Conservation (phyloP, 1,140 invertebrate genomes). For the Pogonus chalceus region DNA sequence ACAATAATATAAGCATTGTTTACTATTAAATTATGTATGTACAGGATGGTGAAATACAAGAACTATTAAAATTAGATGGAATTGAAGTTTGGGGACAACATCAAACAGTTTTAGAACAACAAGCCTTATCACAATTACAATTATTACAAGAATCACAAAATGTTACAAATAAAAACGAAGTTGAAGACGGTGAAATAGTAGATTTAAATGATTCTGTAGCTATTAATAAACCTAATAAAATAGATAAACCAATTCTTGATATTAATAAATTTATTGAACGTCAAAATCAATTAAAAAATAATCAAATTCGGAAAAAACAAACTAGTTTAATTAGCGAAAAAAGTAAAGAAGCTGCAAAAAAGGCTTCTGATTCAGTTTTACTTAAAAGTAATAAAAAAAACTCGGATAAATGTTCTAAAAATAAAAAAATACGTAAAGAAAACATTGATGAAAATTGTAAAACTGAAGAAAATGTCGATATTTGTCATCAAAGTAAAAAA, state of each 20-base stretch:
- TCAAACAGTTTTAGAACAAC: conserved; percentile 29
- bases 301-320: conserved; percentile 24
- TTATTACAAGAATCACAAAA: neutral
- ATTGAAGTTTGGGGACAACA: conserved; percentile 29
- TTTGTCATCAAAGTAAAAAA: too few relatives aligned
- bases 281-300: conserved; percentile 26
- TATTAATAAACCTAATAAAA: neutral
- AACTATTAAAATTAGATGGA: conserved; percentile 10
- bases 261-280: conserved; percentile 23
- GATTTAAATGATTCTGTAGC: conserved; percentile 13
- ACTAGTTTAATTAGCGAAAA: conserved; percentile 29
- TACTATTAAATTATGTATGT: too few relatives aligned
- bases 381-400: conserved; percentile 27
- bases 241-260: conserved; percentile 15
- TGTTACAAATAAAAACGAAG: neutral
- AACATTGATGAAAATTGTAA: conserved; percentile 29
- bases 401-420: conserved; percentile 19
- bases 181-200: conserved; percentile 14
- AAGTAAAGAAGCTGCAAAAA: conserved; percentile 34
- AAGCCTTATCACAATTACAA: conserved; percentile 28
- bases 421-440: conserved; percentile 32
- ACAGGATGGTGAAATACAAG: conserved; percentile 3
- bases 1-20: too few relatives aligned
- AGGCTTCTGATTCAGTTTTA: conserved; percentile 26
- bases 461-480: too few relatives aligned